Evolutionary conservation across 2,888 invertebrate genomes (phyloP).

Genomic region (Trisateles emortualis): DNA sequence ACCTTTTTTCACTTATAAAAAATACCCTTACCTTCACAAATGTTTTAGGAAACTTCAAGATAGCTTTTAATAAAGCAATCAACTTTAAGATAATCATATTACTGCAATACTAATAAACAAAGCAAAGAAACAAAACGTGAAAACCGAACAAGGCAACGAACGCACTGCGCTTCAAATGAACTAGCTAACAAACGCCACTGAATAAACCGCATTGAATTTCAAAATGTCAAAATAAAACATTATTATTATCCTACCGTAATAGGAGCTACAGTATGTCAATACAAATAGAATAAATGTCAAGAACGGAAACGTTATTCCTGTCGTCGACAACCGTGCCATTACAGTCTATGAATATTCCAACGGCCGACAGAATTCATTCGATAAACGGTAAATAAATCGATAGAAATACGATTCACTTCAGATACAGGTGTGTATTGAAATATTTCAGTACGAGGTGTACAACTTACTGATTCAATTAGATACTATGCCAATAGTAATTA

Average conservation of each 20-base stretch:
- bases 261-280: conserved; percentile 35
- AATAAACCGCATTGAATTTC: conserved; percentile 36
- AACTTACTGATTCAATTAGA: conserved; percentile 36
- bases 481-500: conserved; percentile 27
- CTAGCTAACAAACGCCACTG: conserved; percentile 25
- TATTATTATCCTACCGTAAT: conserved; percentile 39
- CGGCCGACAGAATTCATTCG: conserved; percentile 40
- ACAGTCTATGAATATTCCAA: conserved; percentile 39
- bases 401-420: conserved; percentile 41
- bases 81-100: neutral
- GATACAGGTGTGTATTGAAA: conserved; percentile 30
- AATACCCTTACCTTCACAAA: too few relatives aligned
- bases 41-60: neutral
- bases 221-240: conserved; percentile 48
- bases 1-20: too few relatives aligned
- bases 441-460: conserved; percentile 12
- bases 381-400: conserved; percentile 40
- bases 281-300: conserved; percentile 44
- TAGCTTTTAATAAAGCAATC: neutral
- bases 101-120: conserved; percentile 2
- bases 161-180: conserved; percentile 22
- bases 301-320: conserved; percentile 42
- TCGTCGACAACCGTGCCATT: conserved; percentile 29
- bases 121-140: neutral
- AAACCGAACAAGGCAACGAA: conserved; percentile 16